Base-by-base conservation (phyloP, 2,888 invertebrate genomes). In the Amiota communis region DNA sequence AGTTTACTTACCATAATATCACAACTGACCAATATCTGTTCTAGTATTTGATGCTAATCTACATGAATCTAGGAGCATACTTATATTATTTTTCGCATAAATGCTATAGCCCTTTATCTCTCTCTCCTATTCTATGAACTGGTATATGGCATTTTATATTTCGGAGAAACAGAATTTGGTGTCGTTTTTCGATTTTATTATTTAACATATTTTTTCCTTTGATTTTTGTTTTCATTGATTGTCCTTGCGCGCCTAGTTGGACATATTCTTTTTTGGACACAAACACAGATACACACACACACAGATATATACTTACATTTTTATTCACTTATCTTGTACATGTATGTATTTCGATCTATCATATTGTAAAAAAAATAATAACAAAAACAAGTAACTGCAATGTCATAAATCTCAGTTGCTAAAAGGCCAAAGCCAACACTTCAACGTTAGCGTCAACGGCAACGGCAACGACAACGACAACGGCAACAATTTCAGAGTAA, bases 301-400 rank as follows among this genome's bases (percentile, higher is more conserved):
- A 36, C 36, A 6, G 4, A 36, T 36, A 36, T 6, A 6, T 6
- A 36, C 36, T 36, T 36, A 36, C 3, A 46, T 64, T 63, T 63
- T 64, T 64, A 64, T 64, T 64, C 64, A 64, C 64, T 64, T 64
- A 63, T 36, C 23, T 63, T 46, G 10, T 17, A 13, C 13, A 13
- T n/a, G 64, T 46, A 64, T 47, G 47, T 47, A 64, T 47, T 64
- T 64, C 64, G 64, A 64, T 64, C 64, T 64, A 64, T 64, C 64
- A 64, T 57, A n/a, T 46, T 15, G 64, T 64, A 64, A 64, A 64
- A 64, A n/a, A 3, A 57, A 57, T n/a, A 53, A 53, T n/a, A n/a
- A 53, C 53, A 53, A 53, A 12, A 53, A 12, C 53, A 53, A 61
- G 61, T 61, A 23, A 61, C 61, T 61, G 61, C 61, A 64, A 64